Base-by-base conservation (phyloP, 2,113 vertebrate species). In the Stegostoma tigrinum region DNA sequence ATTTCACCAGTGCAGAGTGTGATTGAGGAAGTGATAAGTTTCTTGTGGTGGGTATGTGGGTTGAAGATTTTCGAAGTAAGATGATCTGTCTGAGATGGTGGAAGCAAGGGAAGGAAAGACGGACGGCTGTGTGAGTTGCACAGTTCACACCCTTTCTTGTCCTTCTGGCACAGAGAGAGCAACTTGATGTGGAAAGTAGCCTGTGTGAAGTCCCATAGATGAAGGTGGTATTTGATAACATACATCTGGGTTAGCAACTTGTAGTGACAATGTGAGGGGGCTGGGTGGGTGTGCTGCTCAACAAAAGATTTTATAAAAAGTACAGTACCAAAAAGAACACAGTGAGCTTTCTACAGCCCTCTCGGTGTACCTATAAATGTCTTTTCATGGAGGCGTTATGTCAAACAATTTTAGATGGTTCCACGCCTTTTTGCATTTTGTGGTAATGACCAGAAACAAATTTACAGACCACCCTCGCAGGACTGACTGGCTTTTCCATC, bases 11-110 rank as follows among this genome's bases (percentile, higher is more conserved):
- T 75, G 94, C 94, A 52, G 68, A 34, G 24, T 27, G 68, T 72
- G 67, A 95, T 95, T 45, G 45, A 72, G 94, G 94, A 75, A 72
- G 27, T 95, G 94, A 95, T 95, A 95, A 95, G 42, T 3, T 72
- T 72, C 24, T 95, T 72, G 94, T 27, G 67, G 94, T 72, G 24
- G 42, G 2, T 95, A 34, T 95, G 94, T 95, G 94, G 68, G 94
- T 45, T 95, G 94, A 72, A 52, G 24, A 24, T 45, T 72, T 95
- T 42, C 52, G 68, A 72, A 75, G 5, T 72, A 34, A 48, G 7
- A 34, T 52, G 42, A 52, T 8, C 94, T 72, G 23, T 48, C 24
- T 48, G 24, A 30, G 38, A 72, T 70, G n/a, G 24, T 15, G 5
- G 45, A 14, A 75, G 45, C 3, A 45, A 72, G 15, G 42, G 10